Base-by-base conservation (phyloP, 2,797 vertebrate genomes). In the Urophycis tenuis region DNA sequence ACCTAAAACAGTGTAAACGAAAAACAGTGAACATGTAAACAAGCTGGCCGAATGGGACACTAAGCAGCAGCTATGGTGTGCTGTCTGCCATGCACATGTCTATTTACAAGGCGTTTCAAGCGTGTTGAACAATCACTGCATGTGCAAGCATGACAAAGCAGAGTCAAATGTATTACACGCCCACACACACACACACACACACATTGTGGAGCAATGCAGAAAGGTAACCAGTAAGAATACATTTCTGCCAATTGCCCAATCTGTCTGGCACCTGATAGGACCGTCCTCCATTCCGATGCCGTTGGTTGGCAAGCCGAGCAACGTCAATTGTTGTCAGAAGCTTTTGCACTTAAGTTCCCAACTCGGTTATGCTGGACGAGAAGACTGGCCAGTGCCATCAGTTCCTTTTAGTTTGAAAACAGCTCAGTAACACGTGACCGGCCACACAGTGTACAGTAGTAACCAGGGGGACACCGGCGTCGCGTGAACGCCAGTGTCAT, bases 1-100 rank as follows among this genome's bases (percentile, higher is more conserved):
- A 92, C 91, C 88, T 91, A 91, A 91, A 92, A 92, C 90, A 92
- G 91, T 90, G 91, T 83, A 88, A 87, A 80, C 81, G 74, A 79
- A 84, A 88, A 79, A 86, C 85, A 87, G 73, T 75, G 22, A 75
- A 84, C 70, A 79, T 82, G 64, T 81, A 80, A 80, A 77, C 79
- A 70, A 22, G 74, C 77, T 78, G 77, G 83, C 69, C 76, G 81
- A 84, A 81, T 35, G n/a, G 75, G 78, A 77, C 72, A n/a, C 39
- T 75, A 69, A 73, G 79, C 33, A 77, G 84, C 85, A 80, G 80
- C 74, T 79, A 71, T 33, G 75, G 78, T 73, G 79, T 77, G 73
- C 71, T 1, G 75, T 81, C 36, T 0, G 1, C 74, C 36, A 76
- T 72, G 33, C 71, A 78, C 22, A 80, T 73, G 77, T 75, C 39